Evolutionary conservation across 1,140 invertebrate genomes (phyloP), one percentile per base, ranked within the genome.

Genomic region (Luehdorfia chinensis): DNA sequence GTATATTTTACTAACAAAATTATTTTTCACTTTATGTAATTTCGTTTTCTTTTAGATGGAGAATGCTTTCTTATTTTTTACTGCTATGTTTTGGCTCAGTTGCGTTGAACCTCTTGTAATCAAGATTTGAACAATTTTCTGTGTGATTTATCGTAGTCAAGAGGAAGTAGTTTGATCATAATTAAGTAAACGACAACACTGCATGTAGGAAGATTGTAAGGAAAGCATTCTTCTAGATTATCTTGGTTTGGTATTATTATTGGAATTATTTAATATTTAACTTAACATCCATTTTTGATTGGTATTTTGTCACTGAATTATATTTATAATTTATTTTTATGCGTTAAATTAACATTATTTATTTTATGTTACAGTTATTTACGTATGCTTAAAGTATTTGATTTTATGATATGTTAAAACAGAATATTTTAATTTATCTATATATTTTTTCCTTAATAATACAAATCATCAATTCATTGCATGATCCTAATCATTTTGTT

Each of bases 181-280:
- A 27, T 7, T 27, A 2, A 13, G 9, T 12, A 6, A 31, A 12
- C 6, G 36, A 57, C 49, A 44, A 59, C 57, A 61, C 53, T 72
- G 75, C 76, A 78, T 79, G 75, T 18, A 39, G 12, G 12, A 30
- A 52, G 6, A 47, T 45, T 54, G 57, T 63, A 66, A 64, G 55
- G 77, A 79, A 84, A 79, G 80, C 80, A 81, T 84, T 84, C 80
- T 84, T 81, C 77, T 75, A 67, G 55, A 46, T 37, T 36, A 47
- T 53, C 27, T 53, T 46, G 14, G 25, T 47, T 45, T 6, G 28
- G 19, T 27, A 36, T 34, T 27, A 18, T 47, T 47, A 37, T 50
- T 25, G 50, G 41, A 28, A 8, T 50, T 34, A 21, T 32, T 44
- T 31, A 23, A 45, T n/a, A 9, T 14, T 15, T 9, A 37, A n/a